Evolutionary conservation across 2,113 vertebrate species (phyloP).

Genomic region (Lathamus discolor): DNA sequence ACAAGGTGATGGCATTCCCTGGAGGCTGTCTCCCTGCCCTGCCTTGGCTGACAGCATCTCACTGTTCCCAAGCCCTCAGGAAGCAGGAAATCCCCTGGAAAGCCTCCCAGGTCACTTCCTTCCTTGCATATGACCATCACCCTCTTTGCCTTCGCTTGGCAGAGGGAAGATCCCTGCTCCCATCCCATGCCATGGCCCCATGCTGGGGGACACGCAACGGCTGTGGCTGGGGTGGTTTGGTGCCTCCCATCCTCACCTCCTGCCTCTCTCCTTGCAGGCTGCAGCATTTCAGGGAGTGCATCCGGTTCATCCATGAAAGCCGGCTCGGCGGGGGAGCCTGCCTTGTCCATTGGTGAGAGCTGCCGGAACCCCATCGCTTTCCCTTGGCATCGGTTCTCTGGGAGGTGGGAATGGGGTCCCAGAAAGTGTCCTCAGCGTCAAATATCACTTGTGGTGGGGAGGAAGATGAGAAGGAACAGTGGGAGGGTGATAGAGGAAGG

Average conservation of each 20-base stretch:
- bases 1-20: not conserved
- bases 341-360: slow-evolving; percentile 88
- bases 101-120: not conserved
- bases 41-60: not conserved
- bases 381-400: fast-evolving
- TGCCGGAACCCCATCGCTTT: fast-evolving
- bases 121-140: not conserved
- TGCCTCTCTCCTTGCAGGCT: slow-evolving; percentile 67
- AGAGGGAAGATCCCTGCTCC: not conserved
- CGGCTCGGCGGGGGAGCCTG: slow-evolving; percentile 83
- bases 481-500: fast-evolving
- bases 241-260: not conserved
- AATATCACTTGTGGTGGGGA: fast-evolving
- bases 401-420: not conserved
- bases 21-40: too few species aligned
- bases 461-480: not conserved
- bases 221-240: not conserved
- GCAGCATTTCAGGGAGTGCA: slow-evolving; percentile 88
- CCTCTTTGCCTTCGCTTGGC: not conserved
- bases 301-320: slow-evolving; percentile 87
- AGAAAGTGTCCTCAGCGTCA: fast-evolving
- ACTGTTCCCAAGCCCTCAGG: fast-evolving
- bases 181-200: fast-evolving
- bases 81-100: not conserved
- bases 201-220: fast-evolving